Percentiles rank a stretch among this genome's conserved stretches.
phyloP scores from a whole-genome alignment of 2,113 vertebrate genomes.

The Eonycteris spelaea region DNA sequence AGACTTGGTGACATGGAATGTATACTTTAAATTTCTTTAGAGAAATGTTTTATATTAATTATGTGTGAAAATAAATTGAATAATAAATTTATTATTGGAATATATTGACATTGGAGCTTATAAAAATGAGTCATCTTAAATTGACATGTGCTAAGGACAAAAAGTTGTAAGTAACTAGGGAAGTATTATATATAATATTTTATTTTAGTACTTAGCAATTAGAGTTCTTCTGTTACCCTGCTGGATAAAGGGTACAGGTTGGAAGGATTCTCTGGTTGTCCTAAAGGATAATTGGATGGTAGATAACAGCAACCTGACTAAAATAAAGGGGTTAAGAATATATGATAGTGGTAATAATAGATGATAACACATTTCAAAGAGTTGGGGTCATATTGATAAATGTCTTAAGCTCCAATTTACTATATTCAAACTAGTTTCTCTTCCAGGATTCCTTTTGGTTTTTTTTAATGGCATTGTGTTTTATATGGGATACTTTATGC shows the following conservation, averaged over 20 bases:
- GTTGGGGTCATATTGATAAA: too few species aligned
- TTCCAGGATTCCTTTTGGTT: neutral
- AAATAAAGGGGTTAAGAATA: too few species aligned
- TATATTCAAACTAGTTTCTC: neutral
- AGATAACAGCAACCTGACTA: too few species aligned
- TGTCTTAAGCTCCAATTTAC: neutral
- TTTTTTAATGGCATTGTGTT: constrained; percentile 28
- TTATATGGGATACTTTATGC: neutral
- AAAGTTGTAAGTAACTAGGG: neutral
- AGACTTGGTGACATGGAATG: constrained; percentile 21
- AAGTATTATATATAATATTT: neutral
- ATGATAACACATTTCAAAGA: too few species aligned
- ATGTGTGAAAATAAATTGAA: constrained; percentile 59
- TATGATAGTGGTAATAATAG: too few species aligned
- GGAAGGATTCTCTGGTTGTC: neutral
- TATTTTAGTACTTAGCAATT: constrained; percentile 17
- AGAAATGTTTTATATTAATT: constrained; percentile 68
- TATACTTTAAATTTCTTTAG: constrained; percentile 39
- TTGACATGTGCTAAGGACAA: neutral
- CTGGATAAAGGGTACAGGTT: neutral
- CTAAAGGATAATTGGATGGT: neutral
- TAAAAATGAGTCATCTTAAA: constrained; percentile 25
- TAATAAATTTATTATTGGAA: constrained; percentile 56
- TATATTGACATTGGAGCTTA: constrained; percentile 39
- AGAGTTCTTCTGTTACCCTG: neutral